These are phyloP conservation scores for Perca fluviatilis DNA, from an alignment of 2,113 vertebrate species.

Conservation along the genomic window DNA sequence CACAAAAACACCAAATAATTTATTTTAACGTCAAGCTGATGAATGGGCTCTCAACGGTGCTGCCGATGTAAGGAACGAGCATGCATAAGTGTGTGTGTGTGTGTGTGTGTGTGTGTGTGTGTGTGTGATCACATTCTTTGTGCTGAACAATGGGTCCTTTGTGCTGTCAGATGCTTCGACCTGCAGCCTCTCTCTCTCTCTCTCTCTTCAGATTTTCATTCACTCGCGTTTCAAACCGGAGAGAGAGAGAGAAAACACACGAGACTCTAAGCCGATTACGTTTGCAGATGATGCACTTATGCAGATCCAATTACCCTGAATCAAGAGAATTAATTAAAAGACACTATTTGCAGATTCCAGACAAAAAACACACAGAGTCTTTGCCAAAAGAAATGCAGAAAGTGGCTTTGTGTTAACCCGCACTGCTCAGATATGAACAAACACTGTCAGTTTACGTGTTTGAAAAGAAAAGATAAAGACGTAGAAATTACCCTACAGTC, in stretches of 20 bases:
- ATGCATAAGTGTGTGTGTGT: slow-evolving; percentile 16
- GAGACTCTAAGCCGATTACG: slow-evolving; percentile 66
- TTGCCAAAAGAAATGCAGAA: slow-evolving; percentile 35
- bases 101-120: slow-evolving; percentile 38
- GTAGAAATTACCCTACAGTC: no score
- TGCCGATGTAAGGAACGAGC: slow-evolving; percentile 13
- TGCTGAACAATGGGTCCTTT: slow-evolving; percentile 69
- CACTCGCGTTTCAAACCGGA: slow-evolving; percentile 48
- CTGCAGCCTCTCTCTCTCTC: slow-evolving; percentile 48
- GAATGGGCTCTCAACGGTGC: slow-evolving; percentile 39
- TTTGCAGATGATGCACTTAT: slow-evolving; percentile 73
- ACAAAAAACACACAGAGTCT: slow-evolving; percentile 4
- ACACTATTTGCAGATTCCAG: slow-evolving; percentile 42
- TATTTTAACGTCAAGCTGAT: slow-evolving; percentile 20
- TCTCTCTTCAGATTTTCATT: slow-evolving; percentile 30
- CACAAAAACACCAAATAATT: not conserved
- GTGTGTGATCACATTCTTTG: not conserved
- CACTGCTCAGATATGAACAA: not conserved
- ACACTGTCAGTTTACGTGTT: not conserved
- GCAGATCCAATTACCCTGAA: slow-evolving; percentile 70
- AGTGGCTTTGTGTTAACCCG: slow-evolving; percentile 31
- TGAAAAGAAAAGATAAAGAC: not conserved
- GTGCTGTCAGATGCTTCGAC: slow-evolving; percentile 56
- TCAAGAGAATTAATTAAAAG: slow-evolving; percentile 66
- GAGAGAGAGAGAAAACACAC: slow-evolving; percentile 44